Evolutionary conservation across 2,888 invertebrate species (phyloP).

Genomic region (Zeuzera pyrina): DNA sequence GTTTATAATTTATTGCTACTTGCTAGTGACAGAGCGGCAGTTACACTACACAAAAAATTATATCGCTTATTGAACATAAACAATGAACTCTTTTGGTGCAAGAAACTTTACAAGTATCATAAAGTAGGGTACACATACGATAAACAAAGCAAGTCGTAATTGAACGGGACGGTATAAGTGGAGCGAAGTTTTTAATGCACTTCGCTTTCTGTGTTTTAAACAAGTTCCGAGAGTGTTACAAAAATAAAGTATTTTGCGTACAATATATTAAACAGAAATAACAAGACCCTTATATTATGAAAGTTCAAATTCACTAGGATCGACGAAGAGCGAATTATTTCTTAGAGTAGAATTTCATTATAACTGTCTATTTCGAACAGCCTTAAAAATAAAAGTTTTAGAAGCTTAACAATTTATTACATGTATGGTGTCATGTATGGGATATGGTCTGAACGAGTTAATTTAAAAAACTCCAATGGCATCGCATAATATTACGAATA

Average conservation of each 20-base stretch:
- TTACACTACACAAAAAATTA: conserved; percentile 30
- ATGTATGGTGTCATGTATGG: no score
- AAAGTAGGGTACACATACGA: conserved; percentile 18
- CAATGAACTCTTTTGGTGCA: conserved; percentile 37
- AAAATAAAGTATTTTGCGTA: conserved; percentile 4
- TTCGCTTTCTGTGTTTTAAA: conserved; percentile 14
- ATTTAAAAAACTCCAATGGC: no score
- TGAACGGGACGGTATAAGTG: conserved; percentile 26
- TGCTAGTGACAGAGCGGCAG: conserved; percentile 43
- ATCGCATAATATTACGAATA: no score
- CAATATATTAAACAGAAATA: neutral
- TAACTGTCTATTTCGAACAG: no score
- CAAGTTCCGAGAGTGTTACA: conserved; percentile 9
- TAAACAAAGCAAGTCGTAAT: conserved; percentile 21
- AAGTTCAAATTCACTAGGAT: no score
- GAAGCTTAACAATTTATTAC: neutral
- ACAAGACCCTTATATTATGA: no score
- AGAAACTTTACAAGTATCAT: conserved; percentile 17
- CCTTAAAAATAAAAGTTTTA: neutral
- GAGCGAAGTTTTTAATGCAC: conserved; percentile 26
- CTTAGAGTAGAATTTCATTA: no score
- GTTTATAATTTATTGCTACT: conserved; percentile 67
- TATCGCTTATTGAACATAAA: conserved; percentile 45
- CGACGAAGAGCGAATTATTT: no score
- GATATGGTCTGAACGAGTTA: no score